These are phyloP conservation scores for Porites lutea DNA, from an alignment of 64 coral and sea anemone genomes.

Conservation along the genomic window DNA sequence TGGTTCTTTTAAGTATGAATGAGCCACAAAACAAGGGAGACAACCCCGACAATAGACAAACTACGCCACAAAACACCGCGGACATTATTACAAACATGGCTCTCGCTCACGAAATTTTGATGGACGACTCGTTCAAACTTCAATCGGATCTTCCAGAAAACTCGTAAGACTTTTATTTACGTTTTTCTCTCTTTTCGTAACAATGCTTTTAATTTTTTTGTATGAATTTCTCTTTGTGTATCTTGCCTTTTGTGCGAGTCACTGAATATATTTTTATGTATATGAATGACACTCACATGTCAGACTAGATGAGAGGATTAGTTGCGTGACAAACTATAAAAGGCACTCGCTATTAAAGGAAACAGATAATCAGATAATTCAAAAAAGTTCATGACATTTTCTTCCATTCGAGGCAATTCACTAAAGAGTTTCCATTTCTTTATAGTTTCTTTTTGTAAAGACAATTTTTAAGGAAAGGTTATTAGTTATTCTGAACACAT, in stretches of 20 bases:
- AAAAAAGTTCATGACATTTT: too few species aligned
- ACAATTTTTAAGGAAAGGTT: too few species aligned
- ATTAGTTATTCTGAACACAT: background rate
- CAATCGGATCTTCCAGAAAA: slow-evolving; percentile 78
- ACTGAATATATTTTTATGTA: background rate
- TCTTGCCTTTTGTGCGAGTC: background rate
- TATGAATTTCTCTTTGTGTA: background rate
- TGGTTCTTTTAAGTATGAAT: slow-evolving; percentile 26
- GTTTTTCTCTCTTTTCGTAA: background rate
- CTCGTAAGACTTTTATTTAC: slow-evolving; percentile 78
- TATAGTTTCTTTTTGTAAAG: too few species aligned
- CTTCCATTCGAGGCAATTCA: too few species aligned
- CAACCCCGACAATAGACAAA: background rate
- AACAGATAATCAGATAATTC: too few species aligned
- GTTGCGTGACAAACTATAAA: background rate
- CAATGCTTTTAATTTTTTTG: background rate
- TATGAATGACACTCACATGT: background rate
- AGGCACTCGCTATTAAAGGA: background rate
- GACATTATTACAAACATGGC: slow-evolving; percentile 95
- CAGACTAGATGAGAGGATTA: background rate
- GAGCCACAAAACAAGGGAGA: slow-evolving; percentile 1
- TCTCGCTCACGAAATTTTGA: slow-evolving; percentile 93
- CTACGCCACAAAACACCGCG: slow-evolving; percentile 61
- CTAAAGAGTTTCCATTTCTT: too few species aligned
- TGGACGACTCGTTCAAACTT: slow-evolving; percentile 93